phyloP scores from a whole-genome alignment of 1,140 invertebrate genomes.

The Heliconius nattereri region DNA sequence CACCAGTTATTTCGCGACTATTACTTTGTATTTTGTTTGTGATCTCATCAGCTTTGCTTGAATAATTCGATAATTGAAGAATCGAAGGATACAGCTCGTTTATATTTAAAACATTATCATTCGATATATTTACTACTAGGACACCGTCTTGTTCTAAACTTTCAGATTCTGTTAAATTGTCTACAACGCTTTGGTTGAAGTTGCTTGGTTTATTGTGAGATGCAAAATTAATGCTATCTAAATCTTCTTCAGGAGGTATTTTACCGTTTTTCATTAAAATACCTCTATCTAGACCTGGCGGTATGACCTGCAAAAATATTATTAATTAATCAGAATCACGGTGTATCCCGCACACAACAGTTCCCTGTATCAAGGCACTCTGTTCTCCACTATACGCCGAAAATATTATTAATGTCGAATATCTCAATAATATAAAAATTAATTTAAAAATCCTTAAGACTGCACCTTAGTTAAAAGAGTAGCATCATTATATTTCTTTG shows the following conservation, averaged over 20 bases:
- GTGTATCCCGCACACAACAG: too few species aligned
- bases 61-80: slow-evolving; percentile 61
- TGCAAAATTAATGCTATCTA: slow-evolving; percentile 46
- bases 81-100: slow-evolving; percentile 68
- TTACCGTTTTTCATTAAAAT: slow-evolving; percentile 71
- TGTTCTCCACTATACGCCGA: too few species aligned
- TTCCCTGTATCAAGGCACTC: too few species aligned
- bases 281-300: slow-evolving; percentile 69
- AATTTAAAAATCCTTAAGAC: background rate
- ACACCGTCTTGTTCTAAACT: slow-evolving; percentile 79
- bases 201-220: slow-evolving; percentile 50
- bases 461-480: slow-evolving; percentile 70
- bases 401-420: too few species aligned
- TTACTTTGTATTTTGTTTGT: slow-evolving; percentile 80
- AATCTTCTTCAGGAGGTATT: slow-evolving; percentile 62
- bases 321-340: too few species aligned
- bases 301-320: slow-evolving; percentile 54
- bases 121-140: slow-evolving; percentile 77
- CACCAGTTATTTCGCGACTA: slow-evolving; percentile 78
- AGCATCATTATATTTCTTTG: slow-evolving; percentile 81
- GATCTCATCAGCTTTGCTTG: slow-evolving; percentile 74
- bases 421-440: background rate
- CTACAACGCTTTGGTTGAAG: slow-evolving; percentile 53
- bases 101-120: slow-evolving; percentile 74
- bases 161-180: slow-evolving; percentile 74